phyloP scores from a whole-genome alignment of 53 echinoderm and acorn worm genomes.

The Glandiceps talaboti region DNA sequence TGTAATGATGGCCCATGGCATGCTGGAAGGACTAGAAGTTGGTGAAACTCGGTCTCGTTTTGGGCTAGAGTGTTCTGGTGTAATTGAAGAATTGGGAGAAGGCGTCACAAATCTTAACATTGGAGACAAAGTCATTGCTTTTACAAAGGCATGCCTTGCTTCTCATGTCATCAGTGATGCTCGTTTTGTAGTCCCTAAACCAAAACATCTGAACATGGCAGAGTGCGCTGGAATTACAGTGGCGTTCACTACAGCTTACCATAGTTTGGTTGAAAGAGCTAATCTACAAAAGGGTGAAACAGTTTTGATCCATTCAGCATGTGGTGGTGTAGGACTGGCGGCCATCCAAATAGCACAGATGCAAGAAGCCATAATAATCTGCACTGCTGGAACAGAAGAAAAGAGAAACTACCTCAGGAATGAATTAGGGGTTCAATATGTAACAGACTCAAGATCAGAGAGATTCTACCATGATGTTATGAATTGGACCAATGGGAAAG shows the following conservation, averaged over 20 bases:
- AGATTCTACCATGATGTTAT: too few species aligned
- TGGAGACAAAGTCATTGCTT: slow-evolving; percentile 34
- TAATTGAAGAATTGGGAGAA: slow-evolving; percentile 41
- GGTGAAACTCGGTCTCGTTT: slow-evolving; percentile 14
- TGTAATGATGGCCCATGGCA: slow-evolving; percentile 21
- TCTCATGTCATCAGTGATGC: neutral
- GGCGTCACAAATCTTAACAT: slow-evolving; percentile 37
- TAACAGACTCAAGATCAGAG: too few species aligned
- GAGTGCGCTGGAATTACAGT: neutral
- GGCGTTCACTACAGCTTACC: neutral
- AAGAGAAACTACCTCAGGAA: neutral
- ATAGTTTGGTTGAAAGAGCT: too few species aligned
- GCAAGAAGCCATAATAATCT: neutral
- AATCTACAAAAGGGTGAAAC: slow-evolving; percentile 5
- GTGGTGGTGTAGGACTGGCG: neutral
- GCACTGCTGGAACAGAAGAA: neutral
- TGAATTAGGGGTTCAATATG: neutral
- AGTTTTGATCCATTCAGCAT: neutral
- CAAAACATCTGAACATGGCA: neutral
- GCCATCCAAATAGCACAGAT: neutral
- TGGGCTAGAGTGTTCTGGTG: slow-evolving; percentile 56
- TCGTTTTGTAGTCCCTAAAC: neutral
- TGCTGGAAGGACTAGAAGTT: slow-evolving; percentile 21
- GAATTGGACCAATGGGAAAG: too few species aligned
- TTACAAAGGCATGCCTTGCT: neutral